A percentile compares a stretch with the other conserved stretches of the same genome.
Conservation (phyloP, 2,113 vertebrate genomes). For the Cephalopterus ornatus region DNA sequence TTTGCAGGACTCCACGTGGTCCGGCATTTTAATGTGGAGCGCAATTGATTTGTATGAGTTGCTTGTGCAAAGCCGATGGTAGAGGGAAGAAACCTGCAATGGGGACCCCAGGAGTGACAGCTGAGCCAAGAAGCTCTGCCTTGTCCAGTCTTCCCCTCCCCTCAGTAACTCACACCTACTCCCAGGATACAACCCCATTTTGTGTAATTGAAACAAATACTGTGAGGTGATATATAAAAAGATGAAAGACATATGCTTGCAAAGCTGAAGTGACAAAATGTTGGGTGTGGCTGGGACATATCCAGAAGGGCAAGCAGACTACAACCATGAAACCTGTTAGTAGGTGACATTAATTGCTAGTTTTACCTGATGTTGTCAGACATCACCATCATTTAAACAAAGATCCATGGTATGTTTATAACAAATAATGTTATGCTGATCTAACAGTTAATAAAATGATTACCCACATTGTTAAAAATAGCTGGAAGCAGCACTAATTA, state of each 20-base stretch:
- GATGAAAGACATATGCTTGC: conserved; percentile 48
- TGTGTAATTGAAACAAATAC: background rate
- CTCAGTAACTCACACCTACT: background rate
- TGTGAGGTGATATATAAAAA: conserved; percentile 25
- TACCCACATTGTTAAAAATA: conserved; percentile 33
- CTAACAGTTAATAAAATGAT: conserved; percentile 64
- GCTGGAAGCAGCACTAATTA: conserved; percentile 62
- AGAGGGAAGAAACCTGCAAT: background rate
- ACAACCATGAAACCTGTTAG: conserved; percentile 64
- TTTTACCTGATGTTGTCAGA: conserved; percentile 57
- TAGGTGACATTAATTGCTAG: conserved; percentile 70
- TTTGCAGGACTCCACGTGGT: conserved; percentile 50
- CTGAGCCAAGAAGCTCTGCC: background rate
- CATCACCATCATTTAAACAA: conserved; percentile 47
- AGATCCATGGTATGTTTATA: conserved; percentile 43
- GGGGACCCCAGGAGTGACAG: background rate
- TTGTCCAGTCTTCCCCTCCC: background rate
- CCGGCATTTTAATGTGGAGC: conserved; percentile 57
- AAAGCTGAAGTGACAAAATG: conserved; percentile 50
- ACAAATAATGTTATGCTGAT: conserved; percentile 59
- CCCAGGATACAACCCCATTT: background rate
- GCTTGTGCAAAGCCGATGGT: conserved; percentile 42
- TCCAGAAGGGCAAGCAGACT: conserved; percentile 62
- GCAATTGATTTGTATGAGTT: conserved; percentile 59
- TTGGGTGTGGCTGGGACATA: conserved; percentile 38